Base-by-base conservation (phyloP, 2,888 invertebrate genomes). In the Hypselothyrea guttata region DNA sequence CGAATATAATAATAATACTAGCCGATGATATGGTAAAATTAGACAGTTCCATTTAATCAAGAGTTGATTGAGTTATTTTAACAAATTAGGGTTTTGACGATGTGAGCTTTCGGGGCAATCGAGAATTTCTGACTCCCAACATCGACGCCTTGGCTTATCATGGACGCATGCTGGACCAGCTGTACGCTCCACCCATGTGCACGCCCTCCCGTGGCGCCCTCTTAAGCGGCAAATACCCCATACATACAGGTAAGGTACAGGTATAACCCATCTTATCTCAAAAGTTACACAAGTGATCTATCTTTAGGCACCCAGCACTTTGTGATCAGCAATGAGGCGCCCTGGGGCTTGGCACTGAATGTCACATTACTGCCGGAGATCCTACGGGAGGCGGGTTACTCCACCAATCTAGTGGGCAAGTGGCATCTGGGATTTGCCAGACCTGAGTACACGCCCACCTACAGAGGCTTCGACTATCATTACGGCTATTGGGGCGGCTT, bases 51-150 rank as follows among this genome's bases (percentile, higher is more conserved):
- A 22, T 5, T 22, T 45, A 45, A 48, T 5, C 45, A 15, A 41
- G 13, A 18, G 4, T 38, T 12, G 1, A 41, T 7, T 8, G 8
- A 22, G n/a, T n/a, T 15, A 22, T 27, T 18, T 2, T 42, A 42
- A 28, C 3, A 22, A 5, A 13, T 31, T 40, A 97, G 97, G 97
- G 98, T 7, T 97, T 96, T 94, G 95, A 97, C 86, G 97, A 97
- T 88, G 95, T 97, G 4, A 94, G 97, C 48, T 97, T 96, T 86
- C 97, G 97, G 82, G 97, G 97, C 0, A 95, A 95, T 0, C 92
- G 94, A 72, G 95, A 97, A 90, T 96, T 97, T 76, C 92, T 94
- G 38, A 98, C 97, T 0, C 97, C 97, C 0, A 97, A 98, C 87
- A 94, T 98, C 54, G 97, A 98, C 89, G 93, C 94, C 0, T 86